Evolutionary conservation across 2,113 vertebrate genomes (phyloP), one percentile per base, ranked within the genome.

Genomic region (Mus pahari): DNA sequence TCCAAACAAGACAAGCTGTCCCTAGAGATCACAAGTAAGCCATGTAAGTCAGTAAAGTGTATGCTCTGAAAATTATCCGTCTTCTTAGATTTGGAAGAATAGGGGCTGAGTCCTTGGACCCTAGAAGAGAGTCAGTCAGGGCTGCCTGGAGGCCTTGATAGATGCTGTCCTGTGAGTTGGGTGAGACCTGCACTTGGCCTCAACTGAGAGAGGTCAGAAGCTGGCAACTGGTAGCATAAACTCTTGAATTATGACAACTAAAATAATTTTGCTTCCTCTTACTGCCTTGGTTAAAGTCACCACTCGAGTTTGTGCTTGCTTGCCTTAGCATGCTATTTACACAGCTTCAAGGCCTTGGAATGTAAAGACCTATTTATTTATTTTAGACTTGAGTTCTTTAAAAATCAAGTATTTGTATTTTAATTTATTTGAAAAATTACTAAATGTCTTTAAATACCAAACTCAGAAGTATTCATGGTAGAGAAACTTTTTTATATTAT

Each of bases 1-100:
- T 97, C 92, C 94, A 92, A 31, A 97, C 97, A 96, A 98, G 97
- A 97, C 84, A 96, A 96, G 97, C 96, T 9, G 1, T 98, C 97
- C 97, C 95, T 97, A 94, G 96, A 97, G 16, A 97, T 96, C 97
- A 90, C 96, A 97, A 97, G 97, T 92, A 93, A 96, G 95, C 95
- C 95, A 95, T 96, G 97, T 97, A 50, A 98, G 96, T 97, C 96
- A 97, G 97, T 31, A 74, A 96, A 93, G 97, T 5, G 4, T 71
- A 45, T 91, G 36, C 79, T 81, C 75, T 93, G 66, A 94, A 90
- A 77, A 89, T 93, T 55, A 78, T 74, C 6, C n/a, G 3, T 89
- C 82, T 86, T 96, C 26, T 86, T 42, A 62, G 20, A 48, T 94
- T 93, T 89, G 92, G 91, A 90, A 96, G 62, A 90, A 84, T 26